phyloP scores from a whole-genome alignment of 2,888 invertebrate genomes.

The Mimumesa dahlbomi region DNA sequence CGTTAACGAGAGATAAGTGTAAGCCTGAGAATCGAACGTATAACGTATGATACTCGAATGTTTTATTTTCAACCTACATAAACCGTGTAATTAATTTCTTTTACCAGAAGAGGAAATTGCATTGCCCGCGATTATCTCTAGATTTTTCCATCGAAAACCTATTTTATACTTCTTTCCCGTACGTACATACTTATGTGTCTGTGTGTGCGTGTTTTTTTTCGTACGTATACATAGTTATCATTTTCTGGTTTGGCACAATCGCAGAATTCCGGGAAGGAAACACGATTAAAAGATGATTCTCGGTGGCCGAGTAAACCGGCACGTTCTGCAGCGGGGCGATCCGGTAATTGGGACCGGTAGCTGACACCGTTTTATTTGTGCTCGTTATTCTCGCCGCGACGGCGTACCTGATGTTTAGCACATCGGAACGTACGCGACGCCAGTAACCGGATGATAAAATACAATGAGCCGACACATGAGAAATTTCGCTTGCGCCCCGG shows the following conservation, averaged over 20 bases:
- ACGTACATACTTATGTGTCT: not conserved
- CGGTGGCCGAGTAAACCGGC: slow-evolving; percentile 38
- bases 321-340: slow-evolving; percentile 43
- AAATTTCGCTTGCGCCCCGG: slow-evolving; percentile 48
- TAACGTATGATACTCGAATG: no score
- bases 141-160: no score
- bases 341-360: slow-evolving; percentile 64
- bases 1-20: no score
- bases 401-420: slow-evolving; percentile 56
- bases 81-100: no score
- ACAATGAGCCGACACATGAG: slow-evolving; percentile 61
- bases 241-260: not conserved
- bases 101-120: no score
- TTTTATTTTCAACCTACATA: no score
- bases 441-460: slow-evolving; percentile 39
- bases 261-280: slow-evolving; percentile 33
- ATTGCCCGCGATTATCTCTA: no score
- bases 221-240: not conserved
- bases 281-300: slow-evolving; percentile 56
- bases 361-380: slow-evolving; percentile 66
- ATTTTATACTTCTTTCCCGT: no score
- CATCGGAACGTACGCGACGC: slow-evolving; percentile 43
- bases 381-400: slow-evolving; percentile 51
- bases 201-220: not conserved
- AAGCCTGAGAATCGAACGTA: no score